Evolutionary conservation across 37 sponge, comb jelly and placozoan genomes (phyloP), one percentile per base, ranked within the genome.

Genomic region (Amphimedon queenslandica): DNA sequence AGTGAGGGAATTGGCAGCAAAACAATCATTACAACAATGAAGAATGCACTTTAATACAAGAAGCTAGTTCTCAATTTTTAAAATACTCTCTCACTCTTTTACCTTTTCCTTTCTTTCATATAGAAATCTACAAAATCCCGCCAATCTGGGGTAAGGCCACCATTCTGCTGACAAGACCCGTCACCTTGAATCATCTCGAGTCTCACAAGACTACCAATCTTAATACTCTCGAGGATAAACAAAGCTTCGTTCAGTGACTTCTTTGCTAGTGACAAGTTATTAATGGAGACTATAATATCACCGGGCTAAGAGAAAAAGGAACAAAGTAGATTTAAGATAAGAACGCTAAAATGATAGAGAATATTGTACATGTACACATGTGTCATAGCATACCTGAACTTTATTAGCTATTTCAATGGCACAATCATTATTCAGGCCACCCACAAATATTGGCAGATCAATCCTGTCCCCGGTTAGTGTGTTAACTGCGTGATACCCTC

Each of bases 221-320:
- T 65, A 13, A 83, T 5, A 32, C 82, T 63, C 71, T 84, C 90
- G 60, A 95, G 81, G 28, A 82, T 82, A 80, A 88, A 79, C 1
- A 95, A 79, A 40, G 89, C 96, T 67, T 95, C 96, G 0, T 66
- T 55, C 57, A 90, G 96, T 13, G 78, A 68, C 71, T 88, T 84
- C 10, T 78, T 78, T 1, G 78, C 42, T 65, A 95, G 68, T 1
- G 79, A 43, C 4, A 68, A 65, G 39, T 73, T 81, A 56, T 90
- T 95, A 57, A 95, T 82, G 20, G 79, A 74, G 28, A 95, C 65
- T 1, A 95, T 58, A 34, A 91, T 82, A 57, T 95, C 96, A 28
- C 96, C 96, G 72, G 42, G 75, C 88, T 92, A 71, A 37, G 35
- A 38, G 13, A 47, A 47, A 47, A 8, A 47, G 8, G 53, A 18